Percentiles rank a stretch among this genome's conserved stretches.
These are phyloP conservation scores for Bubo bubo DNA, from an alignment of 2,113 vertebrate species.

Conservation along the genomic window DNA sequence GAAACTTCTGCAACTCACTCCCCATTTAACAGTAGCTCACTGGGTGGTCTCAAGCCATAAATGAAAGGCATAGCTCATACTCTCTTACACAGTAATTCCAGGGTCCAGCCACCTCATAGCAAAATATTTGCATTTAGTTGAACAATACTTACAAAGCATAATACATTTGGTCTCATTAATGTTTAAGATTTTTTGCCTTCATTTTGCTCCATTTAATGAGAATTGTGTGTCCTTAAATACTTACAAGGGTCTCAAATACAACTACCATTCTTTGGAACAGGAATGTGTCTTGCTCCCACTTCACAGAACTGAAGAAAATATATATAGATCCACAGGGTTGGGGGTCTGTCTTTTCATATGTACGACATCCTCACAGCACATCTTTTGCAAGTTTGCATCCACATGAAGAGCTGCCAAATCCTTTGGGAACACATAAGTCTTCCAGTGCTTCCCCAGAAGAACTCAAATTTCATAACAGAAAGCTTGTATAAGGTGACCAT, in stretches of 20 bases:
- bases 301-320: neutral
- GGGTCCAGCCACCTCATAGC: neutral
- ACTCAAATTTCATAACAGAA: neutral
- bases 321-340: neutral
- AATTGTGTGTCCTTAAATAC: neutral
- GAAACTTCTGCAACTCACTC: neutral
- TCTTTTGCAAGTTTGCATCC: neutral
- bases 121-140: neutral
- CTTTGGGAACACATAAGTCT: neutral
- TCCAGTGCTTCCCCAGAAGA: neutral
- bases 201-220: neutral
- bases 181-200: neutral
- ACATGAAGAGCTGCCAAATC: neutral
- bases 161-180: neutral
- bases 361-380: neutral
- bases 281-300: neutral
- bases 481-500: neutral
- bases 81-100: neutral
- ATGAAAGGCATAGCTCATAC: neutral
- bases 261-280: neutral
- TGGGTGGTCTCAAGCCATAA: conserved; percentile 20
- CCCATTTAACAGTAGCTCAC: neutral
- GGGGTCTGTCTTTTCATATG: rapidly evolving
- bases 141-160: neutral
- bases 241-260: neutral